Evolutionary conservation across 37 sponge, comb jelly and placozoan genomes (phyloP), one percentile per base, ranked within the genome.

Genomic region (Tethya wilhelma): DNA sequence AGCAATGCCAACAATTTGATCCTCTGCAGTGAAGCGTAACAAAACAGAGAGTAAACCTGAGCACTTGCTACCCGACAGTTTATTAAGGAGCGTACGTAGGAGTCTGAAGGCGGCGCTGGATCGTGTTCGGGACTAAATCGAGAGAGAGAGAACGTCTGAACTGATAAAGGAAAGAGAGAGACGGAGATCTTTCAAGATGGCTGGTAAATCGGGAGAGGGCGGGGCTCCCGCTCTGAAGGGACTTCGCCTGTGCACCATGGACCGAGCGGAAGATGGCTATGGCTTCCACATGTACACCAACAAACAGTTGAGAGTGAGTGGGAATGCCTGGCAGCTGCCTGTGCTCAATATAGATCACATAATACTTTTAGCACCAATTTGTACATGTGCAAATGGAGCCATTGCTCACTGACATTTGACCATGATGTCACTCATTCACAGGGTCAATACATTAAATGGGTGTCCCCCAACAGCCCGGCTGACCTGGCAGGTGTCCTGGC

Each of bases 231-330:
- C 67, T 9, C 40, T 83, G 36, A 84, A 75, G 56, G 90, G 87
- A 0, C 90, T 88, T 33, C 76, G 93, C 0, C 59, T 85, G 32
- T 1, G 88, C 49, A 75, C 70, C 1, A 74, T 93, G 62, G 58
- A 69, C 28, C 44, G 69, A 58, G 86, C 74, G 11, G 49, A 74
- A 22, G 82, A 85, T 1, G 93, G 93, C 5, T 93, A 56, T 58
- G 93, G 93, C 14, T 93, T 93, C 56, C 93, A 93, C 83, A 84
- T 93, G 89, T 88, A 84, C 78, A 87, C 89, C 29, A 84, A 93
- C 69, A 88, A 76, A 39, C 43, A 40, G 58, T 34, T 81, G 41
- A 76, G 77, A 71, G 83, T 83, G 49, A 9, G 7, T 14, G 9
- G 14, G 53, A 49, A 49, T 49, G 14, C 14, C 53, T 19, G 53